A percentile compares a stretch with the other conserved stretches of the same genome.
Conservation (phyloP, 2,888 invertebrate species). For the Drosophila cracens region DNA sequence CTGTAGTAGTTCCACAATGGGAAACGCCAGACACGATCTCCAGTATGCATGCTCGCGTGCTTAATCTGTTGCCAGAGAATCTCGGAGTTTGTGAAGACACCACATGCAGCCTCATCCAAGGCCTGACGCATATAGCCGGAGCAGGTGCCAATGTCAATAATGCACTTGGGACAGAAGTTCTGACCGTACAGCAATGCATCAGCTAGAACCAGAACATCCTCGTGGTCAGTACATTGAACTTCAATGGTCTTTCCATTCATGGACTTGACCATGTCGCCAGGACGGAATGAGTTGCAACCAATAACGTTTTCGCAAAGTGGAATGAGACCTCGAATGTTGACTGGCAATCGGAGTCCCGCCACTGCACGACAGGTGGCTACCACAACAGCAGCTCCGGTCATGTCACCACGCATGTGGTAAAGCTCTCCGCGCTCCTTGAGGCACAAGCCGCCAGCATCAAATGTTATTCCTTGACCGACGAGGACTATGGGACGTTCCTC, state of each 20-base stretch:
- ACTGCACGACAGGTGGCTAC: conserved; percentile 90
- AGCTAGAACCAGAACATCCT: conserved; percentile 91
- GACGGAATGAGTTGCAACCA: conserved; percentile 90
- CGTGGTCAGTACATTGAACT: conserved; percentile 90
- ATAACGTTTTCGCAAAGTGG: conserved; percentile 93
- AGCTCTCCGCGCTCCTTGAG: conserved; percentile 85
- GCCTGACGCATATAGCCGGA: conserved; percentile 89
- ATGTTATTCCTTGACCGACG: conserved; percentile 90
- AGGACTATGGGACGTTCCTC: conserved; percentile 89
- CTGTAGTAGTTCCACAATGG: conserved; percentile 92
- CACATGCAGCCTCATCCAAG: conserved; percentile 89
- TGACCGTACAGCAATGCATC: conserved; percentile 92
- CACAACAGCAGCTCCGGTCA: conserved; percentile 94
- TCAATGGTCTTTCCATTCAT: conserved; percentile 90
- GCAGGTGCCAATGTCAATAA: conserved; percentile 92
- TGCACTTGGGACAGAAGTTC: conserved; percentile 87
- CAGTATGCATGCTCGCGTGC: conserved; percentile 89
- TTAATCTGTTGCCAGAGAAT: conserved; percentile 88
- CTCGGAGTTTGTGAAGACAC: conserved; percentile 91
- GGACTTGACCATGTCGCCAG: conserved; percentile 91
- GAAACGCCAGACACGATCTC: conserved; percentile 93
- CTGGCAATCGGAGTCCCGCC: conserved; percentile 89
- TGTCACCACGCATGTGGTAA: conserved; percentile 90
- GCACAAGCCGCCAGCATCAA: conserved; percentile 91
- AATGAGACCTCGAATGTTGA: conserved; percentile 90